Conservation (phyloP, 2,797 vertebrate species). For the Bradypodion pumilum region DNA sequence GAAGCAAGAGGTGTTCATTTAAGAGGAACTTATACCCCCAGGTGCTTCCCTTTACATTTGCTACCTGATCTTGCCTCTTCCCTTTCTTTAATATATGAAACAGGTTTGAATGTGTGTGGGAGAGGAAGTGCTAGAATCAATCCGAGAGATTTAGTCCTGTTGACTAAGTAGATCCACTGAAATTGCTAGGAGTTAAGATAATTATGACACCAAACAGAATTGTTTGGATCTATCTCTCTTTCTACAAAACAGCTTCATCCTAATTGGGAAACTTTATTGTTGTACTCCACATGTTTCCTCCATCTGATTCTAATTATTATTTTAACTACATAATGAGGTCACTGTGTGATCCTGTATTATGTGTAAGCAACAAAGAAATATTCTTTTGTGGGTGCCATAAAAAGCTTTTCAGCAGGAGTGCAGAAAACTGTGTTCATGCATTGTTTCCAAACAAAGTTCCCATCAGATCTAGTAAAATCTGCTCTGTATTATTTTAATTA, state of each 20-base stretch:
- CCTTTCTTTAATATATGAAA: slow-evolving; percentile 63
- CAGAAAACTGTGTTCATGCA: neutral
- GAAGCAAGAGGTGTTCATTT: no score
- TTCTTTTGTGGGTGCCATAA: slow-evolving; percentile 47
- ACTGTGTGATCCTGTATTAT: slow-evolving; percentile 62
- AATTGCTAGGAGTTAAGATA: neutral
- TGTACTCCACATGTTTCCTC: slow-evolving; percentile 33
- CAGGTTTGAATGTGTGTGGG: slow-evolving; percentile 41
- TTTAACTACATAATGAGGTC: slow-evolving; percentile 66
- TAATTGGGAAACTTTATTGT: slow-evolving; percentile 54
- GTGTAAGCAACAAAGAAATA: slow-evolving; percentile 70
- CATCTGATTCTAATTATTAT: slow-evolving; percentile 75
- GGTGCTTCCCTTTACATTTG: no score
- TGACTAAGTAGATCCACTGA: neutral
- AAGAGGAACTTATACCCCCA: no score
- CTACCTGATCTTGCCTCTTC: no score
- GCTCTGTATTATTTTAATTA: fast-evolving
- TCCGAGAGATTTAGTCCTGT: neutral
- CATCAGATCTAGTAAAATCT: neutral
- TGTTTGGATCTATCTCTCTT: neutral
- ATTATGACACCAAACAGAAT: neutral
- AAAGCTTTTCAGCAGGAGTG: slow-evolving; percentile 73
- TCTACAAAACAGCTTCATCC: slow-evolving; percentile 36
- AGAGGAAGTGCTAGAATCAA: slow-evolving; percentile 39
- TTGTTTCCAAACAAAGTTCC: slow-evolving; percentile 17